Conservation (phyloP, 2,113 vertebrate genomes). For the Narcine bancroftii region DNA sequence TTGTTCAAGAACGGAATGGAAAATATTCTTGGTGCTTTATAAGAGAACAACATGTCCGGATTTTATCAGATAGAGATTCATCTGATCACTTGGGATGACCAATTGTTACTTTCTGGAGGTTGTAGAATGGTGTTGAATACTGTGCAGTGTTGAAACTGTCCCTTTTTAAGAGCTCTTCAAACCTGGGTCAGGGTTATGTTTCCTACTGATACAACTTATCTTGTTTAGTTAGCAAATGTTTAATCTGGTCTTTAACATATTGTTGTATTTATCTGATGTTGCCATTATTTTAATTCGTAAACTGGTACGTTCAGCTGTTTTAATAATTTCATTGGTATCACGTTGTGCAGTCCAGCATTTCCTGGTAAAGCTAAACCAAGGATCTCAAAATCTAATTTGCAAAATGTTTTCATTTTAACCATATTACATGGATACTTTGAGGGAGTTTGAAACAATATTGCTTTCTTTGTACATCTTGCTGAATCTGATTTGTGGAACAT, state of each 20-base stretch:
- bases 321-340: neutral
- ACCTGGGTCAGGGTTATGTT: neutral
- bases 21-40: neutral
- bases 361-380: neutral
- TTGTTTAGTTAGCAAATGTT: neutral
- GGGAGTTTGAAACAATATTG: neutral
- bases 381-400: neutral
- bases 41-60: neutral
- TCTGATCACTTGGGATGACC: neutral
- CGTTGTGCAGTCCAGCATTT: neutral
- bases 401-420: conserved; percentile 3
- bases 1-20: neutral
- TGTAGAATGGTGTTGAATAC: neutral
- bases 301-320: neutral
- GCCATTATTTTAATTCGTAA: neutral
- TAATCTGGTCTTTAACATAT: neutral
- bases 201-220: neutral
- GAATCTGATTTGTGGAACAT: neutral
- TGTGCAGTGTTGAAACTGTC: neutral
- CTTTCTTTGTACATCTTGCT: neutral
- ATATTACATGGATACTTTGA: neutral
- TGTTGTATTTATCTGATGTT: neutral
- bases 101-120: conserved; percentile 24
- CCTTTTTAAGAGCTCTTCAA: neutral
- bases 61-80: conserved; percentile 1